A percentile compares a stretch with the other conserved stretches of the same genome.
phyloP scores from a whole-genome alignment of 2,797 vertebrate species.

The Bucorvus abyssinicus region DNA sequence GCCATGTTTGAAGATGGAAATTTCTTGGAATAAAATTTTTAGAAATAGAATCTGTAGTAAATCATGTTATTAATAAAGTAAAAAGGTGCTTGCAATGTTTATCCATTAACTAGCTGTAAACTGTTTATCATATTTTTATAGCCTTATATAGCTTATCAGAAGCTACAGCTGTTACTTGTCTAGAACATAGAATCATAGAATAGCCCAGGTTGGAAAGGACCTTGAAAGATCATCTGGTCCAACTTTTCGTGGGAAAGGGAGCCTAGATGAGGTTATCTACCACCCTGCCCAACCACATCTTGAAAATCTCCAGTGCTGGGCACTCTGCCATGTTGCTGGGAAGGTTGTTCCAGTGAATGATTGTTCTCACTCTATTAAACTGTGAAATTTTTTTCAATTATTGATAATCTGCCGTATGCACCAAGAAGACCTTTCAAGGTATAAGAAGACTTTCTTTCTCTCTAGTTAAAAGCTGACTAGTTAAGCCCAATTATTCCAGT shows the following conservation, averaged over 20 bases:
- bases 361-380: background rate
- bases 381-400: background rate
- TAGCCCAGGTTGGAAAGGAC: background rate
- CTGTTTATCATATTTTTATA: background rate
- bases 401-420: background rate
- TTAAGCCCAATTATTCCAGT: background rate
- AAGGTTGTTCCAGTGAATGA: background rate
- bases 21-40: background rate
- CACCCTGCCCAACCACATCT: background rate
- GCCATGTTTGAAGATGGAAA: background rate
- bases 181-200: background rate
- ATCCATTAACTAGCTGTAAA: background rate
- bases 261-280: background rate
- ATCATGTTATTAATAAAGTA: background rate
- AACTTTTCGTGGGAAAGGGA: background rate
- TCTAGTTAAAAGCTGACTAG: background rate
- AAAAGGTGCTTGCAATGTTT: background rate
- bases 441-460: background rate
- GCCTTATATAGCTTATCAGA: background rate
- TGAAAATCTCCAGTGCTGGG: background rate
- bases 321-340: background rate
- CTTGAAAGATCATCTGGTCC: background rate
- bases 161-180: background rate
- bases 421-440: background rate
- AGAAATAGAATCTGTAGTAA: background rate